Evolutionary conservation across 2,888 invertebrate species (phyloP).

Genomic region (Pollenia angustigena): DNA sequence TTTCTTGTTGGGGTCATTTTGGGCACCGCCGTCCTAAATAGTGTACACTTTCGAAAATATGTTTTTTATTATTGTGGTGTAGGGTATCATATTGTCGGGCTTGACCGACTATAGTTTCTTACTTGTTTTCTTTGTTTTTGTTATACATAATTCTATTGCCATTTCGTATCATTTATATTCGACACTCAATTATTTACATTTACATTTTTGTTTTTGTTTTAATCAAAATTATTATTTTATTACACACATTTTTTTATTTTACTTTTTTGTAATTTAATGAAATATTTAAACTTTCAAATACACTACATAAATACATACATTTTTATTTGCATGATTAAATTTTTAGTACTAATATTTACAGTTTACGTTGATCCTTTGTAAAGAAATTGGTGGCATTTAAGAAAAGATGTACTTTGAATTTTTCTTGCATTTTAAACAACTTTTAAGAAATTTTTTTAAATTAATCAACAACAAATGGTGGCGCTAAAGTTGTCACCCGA

Average conservation of each 20-base stretch:
- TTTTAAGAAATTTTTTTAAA: no score
- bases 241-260: slow-evolving; percentile 15
- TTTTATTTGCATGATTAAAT: slow-evolving; percentile 18
- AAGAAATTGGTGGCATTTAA: slow-evolving; percentile 8
- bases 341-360: neutral
- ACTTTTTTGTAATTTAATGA: slow-evolving; percentile 8
- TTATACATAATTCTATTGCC: neutral
- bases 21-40: no score
- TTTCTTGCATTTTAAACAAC: neutral
- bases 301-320: neutral
- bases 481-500: no score
- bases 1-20: no score
- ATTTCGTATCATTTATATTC: slow-evolving; percentile 32
- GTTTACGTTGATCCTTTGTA: no score
- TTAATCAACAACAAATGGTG: no score
- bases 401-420: neutral
- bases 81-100: no score
- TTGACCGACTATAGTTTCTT: no score
- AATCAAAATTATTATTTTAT: slow-evolving; percentile 30
- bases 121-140: neutral
- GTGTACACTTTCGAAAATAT: no score
- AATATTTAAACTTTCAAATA: neutral
- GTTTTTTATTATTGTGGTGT: no score
- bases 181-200: slow-evolving; percentile 20
- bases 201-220: neutral